Evolutionary conservation across 2,888 invertebrate genomes (phyloP).

Genomic region (Orthonychiurus folsomi): DNA sequence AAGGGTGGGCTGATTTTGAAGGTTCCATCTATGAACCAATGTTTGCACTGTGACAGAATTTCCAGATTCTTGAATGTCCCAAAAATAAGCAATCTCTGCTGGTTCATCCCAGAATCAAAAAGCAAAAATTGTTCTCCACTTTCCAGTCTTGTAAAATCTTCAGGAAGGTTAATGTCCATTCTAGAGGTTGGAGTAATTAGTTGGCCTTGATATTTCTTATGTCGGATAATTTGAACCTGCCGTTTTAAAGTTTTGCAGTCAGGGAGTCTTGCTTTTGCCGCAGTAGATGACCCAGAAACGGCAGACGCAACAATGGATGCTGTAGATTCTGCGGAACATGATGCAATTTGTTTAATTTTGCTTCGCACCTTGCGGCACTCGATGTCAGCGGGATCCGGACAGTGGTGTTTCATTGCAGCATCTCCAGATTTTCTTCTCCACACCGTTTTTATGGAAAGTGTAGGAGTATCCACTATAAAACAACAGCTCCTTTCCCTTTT

Average conservation of each 20-base stretch:
- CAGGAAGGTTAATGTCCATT: background rate
- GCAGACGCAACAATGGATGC: too few species aligned
- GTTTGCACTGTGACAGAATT: background rate
- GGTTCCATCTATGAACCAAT: constrained; percentile 7
- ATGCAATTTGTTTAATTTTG: too few species aligned
- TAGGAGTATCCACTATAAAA: too few species aligned
- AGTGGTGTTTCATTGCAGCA: too few species aligned
- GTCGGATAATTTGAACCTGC: background rate
- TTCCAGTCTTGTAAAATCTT: background rate
- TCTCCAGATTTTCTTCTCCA: too few species aligned
- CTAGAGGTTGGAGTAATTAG: background rate
- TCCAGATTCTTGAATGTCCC: background rate
- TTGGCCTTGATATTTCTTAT: background rate
- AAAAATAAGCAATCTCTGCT: background rate
- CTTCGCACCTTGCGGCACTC: too few species aligned
- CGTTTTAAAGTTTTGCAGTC: background rate
- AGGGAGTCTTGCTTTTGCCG: constrained; percentile 1
- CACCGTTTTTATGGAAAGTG: too few species aligned
- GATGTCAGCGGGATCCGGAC: too few species aligned
- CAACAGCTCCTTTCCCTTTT: too few species aligned
- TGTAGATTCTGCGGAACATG: too few species aligned
- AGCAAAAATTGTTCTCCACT: constrained; percentile 1
- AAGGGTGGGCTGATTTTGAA: constrained; percentile 6
- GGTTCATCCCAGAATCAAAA: background rate
- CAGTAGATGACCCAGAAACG: too few species aligned